Evolutionary conservation across 2,888 invertebrate species (phyloP).

Genomic region (Orchestes rusci): DNA sequence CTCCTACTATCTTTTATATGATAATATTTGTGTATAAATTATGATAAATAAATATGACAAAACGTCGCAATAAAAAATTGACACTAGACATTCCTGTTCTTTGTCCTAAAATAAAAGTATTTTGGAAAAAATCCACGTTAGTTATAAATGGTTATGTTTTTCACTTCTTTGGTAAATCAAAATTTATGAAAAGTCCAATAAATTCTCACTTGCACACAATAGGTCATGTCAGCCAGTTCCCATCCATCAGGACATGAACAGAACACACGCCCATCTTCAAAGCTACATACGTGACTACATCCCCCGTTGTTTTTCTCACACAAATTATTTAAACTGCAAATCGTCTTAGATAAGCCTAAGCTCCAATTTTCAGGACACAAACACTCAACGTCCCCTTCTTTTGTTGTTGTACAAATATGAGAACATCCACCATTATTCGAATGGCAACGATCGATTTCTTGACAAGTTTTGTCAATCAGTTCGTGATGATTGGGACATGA

Average conservation of each 20-base stretch:
- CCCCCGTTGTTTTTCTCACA: conserved; percentile 32
- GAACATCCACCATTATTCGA: conserved; percentile 48
- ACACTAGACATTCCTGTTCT: no score
- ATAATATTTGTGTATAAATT: no score
- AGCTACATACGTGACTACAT: conserved; percentile 37
- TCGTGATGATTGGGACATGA: conserved; percentile 41
- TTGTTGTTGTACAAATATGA: conserved; percentile 42
- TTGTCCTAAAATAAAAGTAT: no score
- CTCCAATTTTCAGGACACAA: conserved; percentile 46
- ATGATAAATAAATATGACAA: no score
- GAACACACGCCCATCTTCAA: conserved; percentile 47
- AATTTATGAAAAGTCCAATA: no score
- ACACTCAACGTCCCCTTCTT: conserved; percentile 47
- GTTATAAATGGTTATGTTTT: conserved; percentile 20
- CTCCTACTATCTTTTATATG: no score
- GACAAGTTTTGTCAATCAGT: conserved; percentile 38
- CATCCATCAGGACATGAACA: conserved; percentile 51
- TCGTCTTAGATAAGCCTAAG: conserved; percentile 36
- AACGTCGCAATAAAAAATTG: no score
- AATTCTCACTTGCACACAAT: conserved; percentile 41
- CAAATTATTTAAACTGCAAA: conserved; percentile 35
- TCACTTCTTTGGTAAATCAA: background rate
- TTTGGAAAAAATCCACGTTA: conserved; percentile 40
- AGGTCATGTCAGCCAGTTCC: conserved; percentile 37
- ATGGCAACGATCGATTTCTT: conserved; percentile 44